Percentiles rank a stretch among this genome's conserved stretches.
These are phyloP conservation scores for Coelinius sp. DNA, from an alignment of 2,888 invertebrate genomes.

Conservation along the genomic window DNA sequence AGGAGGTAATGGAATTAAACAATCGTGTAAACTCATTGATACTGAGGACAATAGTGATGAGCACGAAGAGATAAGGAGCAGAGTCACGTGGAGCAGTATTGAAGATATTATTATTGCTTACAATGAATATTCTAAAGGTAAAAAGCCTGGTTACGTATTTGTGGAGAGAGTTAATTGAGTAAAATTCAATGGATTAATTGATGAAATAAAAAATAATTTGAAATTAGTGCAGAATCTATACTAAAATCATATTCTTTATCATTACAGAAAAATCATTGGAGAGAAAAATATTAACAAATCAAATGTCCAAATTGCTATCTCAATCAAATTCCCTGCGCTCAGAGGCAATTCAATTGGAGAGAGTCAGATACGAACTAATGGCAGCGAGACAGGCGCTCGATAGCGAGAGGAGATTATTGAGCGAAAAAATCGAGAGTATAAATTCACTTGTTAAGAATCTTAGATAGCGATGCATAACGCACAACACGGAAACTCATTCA, in stretches of 20 bases:
- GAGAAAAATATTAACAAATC: slow-evolving; percentile 58
- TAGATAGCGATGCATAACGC: slow-evolving; percentile 67
- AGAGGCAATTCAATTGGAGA: slow-evolving; percentile 62
- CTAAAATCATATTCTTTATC: background rate
- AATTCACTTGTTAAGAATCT: slow-evolving; percentile 63
- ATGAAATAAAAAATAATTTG: background rate
- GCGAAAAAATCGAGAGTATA: slow-evolving; percentile 64
- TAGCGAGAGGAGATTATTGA: slow-evolving; percentile 61
- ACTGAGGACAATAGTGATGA: slow-evolving; percentile 53
- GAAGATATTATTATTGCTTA: slow-evolving; percentile 67
- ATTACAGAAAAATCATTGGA: slow-evolving; percentile 60
- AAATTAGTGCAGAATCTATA: background rate
- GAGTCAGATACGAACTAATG: slow-evolving; percentile 60
- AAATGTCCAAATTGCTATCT: slow-evolving; percentile 60
- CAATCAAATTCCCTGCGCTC: slow-evolving; percentile 61
- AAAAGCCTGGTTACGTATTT: too few species aligned
- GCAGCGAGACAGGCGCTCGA: slow-evolving; percentile 60
- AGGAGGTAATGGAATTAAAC: slow-evolving; percentile 64
- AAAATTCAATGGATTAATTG: too few species aligned
- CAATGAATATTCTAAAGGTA: slow-evolving; percentile 67
- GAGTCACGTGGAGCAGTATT: slow-evolving; percentile 65
- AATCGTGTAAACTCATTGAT: slow-evolving; percentile 58
- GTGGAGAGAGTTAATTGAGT: too few species aligned
- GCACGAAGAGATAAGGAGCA: slow-evolving; percentile 50
- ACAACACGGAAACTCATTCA: slow-evolving; percentile 69